Base-by-base conservation (phyloP, 2,797 vertebrate species). In the Ctenopoma kingsleyae region DNA sequence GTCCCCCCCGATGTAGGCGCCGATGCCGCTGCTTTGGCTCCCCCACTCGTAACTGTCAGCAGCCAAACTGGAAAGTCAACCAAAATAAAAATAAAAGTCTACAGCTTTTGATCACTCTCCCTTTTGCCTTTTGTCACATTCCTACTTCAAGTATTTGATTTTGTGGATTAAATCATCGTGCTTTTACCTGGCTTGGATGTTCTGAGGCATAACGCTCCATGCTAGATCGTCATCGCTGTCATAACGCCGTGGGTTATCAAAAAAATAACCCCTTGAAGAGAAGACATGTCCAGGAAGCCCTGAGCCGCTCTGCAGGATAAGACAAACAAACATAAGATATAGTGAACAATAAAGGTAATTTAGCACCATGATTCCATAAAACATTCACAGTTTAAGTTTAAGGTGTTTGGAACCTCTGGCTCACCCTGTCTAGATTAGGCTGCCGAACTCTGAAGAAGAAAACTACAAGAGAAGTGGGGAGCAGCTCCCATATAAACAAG, bases 151-250 rank as follows among this genome's bases (percentile, higher is more conserved):
- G n/a, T 10, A 5, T 9, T 1, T 6, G 17, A 36, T 22, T 41
- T 48, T 3, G n/a, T n/a, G 11, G 62, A 30, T 22, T 1, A 20
- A 4, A 27, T 53, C 4, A 0, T 2, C 2, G 17, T 5, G 4
- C 36, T 36, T 48, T 52, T 86, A 98, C 97, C 97, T 97, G 89
- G 95, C 95, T 66, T 97, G 96, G 66, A 95, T 89, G 73, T 95
- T 96, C 81, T 96, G 96, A n/a, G 97, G 96, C 76, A 96, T 95
- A 54, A 96, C 94, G 55, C 95, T 96, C 97, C 97, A 99, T 0
- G 96, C 96, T 16, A 99, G 93, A 57, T 98, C 96, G 0, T 99
- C 97, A 5, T 99, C 98, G 0, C 98, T 99, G 92, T 99, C 97
- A 0, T 99, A 98, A 69, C 97, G 95, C 36, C 96, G 94, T 12